Evolutionary conservation across 2,113 vertebrate genomes (phyloP), one percentile per base, ranked within the genome.

Genomic region (Dissostichus mawsoni): DNA sequence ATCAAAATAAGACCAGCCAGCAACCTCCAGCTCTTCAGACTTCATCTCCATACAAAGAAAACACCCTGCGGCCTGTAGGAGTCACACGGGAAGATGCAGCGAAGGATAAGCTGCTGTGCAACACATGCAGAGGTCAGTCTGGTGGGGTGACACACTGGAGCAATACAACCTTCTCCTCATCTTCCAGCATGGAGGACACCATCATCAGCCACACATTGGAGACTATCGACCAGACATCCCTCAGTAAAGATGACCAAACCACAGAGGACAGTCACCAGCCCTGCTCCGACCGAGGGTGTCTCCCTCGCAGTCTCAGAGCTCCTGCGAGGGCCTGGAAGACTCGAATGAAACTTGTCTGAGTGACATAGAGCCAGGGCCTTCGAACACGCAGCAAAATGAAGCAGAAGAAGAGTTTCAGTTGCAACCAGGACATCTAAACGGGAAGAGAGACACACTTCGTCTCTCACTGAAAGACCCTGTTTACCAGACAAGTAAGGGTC

Each of bases 31-130:
- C 97, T 11, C 68, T 99, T 73, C 98, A 99, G 90, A 99, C 98
- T 3, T 99, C 98, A 56, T 99, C 98, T 52, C 98, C 98, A 0
- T 99, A 99, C 87, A 98, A 96, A 92, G 95, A 95, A 84, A 94
- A 93, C 70, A 88, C 76, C 57, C 76, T 88, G 0, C 75, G 67
- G 48, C 78, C 92, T 5, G 64, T 48, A 23, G 66, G 67, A 10
- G 12, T 58, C 36, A 65, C 74, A 53, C 76, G 88, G 29, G 80
- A 85, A 0, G 87, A 92, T 18, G 29, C 51, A 11, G 70, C 74
- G 2, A 92, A 85, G 50, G 94, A 80, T 67, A 92, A 88, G 78
- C 71, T 83, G 67, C 89, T 78, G 68, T 96, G 95, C 72, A 93
- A 92, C 85, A 91, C 91, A 29, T 96, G 94, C 76, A 81, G 83